A percentile compares a stretch with the other conserved stretches of the same genome.
phyloP scores from a whole-genome alignment of 1,140 invertebrate genomes.

The Panagrolaimus sp. region DNA sequence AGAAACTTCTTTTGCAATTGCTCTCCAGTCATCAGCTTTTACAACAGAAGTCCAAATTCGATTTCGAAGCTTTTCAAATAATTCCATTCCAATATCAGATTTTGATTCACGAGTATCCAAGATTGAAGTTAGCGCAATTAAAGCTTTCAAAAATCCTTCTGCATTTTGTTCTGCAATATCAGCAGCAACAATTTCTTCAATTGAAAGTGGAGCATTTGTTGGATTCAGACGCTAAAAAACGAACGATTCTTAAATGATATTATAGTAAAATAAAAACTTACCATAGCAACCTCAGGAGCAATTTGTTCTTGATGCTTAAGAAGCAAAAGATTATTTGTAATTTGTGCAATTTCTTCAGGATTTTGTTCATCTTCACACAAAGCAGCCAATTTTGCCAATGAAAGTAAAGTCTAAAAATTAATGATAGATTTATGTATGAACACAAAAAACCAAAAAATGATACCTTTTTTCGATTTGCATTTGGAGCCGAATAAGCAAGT shows the following conservation, averaged over 20 bases:
- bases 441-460: too few species aligned
- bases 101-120: not conserved
- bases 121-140: not conserved
- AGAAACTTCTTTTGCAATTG: too few species aligned
- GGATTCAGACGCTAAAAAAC: not conserved
- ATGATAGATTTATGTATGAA: too few species aligned
- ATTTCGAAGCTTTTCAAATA: not conserved
- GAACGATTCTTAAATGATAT: too few species aligned
- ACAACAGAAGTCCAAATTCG: not conserved
- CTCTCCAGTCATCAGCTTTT: not conserved
- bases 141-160: not conserved
- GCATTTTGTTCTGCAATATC: not conserved
- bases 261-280: too few species aligned
- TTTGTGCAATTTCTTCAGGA: constrained; percentile 9
- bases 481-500: not conserved
- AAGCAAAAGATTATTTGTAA: not conserved
- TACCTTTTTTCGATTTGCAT: not conserved
- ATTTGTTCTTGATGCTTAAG: constrained; percentile 1
- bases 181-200: not conserved
- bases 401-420: not conserved
- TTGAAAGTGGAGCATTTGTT: constrained; percentile 4
- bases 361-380: not conserved
- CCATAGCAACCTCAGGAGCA: not conserved
- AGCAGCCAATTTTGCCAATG: constrained; percentile 11
- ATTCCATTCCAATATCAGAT: not conserved